Base-by-base conservation (phyloP, 2,888 invertebrate genomes). In the Platycheirus albimanus region DNA sequence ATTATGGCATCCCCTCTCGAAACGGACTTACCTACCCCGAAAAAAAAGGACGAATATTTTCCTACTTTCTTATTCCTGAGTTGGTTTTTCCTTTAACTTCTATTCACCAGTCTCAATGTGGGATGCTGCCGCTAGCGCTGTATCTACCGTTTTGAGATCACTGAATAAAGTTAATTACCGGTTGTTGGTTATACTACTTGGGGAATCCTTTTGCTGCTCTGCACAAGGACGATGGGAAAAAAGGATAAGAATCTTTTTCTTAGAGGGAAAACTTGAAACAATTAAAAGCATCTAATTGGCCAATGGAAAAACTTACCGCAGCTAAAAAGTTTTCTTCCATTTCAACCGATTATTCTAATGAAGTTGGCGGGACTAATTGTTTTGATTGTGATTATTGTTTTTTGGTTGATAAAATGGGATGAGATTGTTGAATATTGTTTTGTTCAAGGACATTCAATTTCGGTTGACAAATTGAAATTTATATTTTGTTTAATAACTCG, bases 101-200 rank as follows among this genome's bases (percentile, higher is more conserved):
- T 77, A 78, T 78, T 74, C 69, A 3, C 75, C n/a, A 45, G 56
- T 28, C 19, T 15, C 8, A 10, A 11, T 13, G 17, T 2, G 10
- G 51, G 24, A 30, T 43, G 36, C 17, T 28, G 52, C 11, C 4
- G 19, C 13, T 13, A 38, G 3, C 8, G 10, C 7, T 11, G 17
- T n/a, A 1, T 6, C n/a, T 20, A 6, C 10, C 10, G 5, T 51
- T n/a, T n/a, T 51, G 45, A 72, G 69, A 74, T 83, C 77, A 83
- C 63, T 83, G 83, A 78, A 83, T 83, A 74, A 83, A 83, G 83
- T 83, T 77, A 83, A 83, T 83, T 83, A 83, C 83, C 77, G 72
- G 63, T 83, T 78, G 83, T 64, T 83, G 77, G 81, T 64, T 70
- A 56, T 56, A 61, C 33, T 58, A 56, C 24, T 72, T 54, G 30